These are phyloP conservation scores for Caenorhabditis sp. DNA, from an alignment of 2,888 invertebrate species.

Conservation along the genomic window DNA sequence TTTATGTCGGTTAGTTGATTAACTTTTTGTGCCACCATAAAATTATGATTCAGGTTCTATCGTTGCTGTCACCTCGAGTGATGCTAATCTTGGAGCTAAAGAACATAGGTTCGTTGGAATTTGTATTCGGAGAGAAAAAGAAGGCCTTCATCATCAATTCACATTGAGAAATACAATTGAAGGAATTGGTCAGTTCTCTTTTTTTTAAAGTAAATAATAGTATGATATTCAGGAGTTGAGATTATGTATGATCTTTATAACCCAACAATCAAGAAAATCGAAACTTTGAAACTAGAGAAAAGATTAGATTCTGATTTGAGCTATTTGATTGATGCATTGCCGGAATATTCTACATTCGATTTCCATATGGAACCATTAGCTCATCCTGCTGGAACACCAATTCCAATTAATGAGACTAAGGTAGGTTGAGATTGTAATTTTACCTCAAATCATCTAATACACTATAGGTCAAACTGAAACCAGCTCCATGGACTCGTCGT, in stretches of 20 bases:
- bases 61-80: slow-evolving; percentile 68
- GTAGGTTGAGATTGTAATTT: slow-evolving; percentile 63
- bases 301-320: slow-evolving; percentile 86
- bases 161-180: slow-evolving; percentile 91
- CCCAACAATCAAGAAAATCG: slow-evolving; percentile 87
- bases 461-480: slow-evolving; percentile 75
- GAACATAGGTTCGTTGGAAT: slow-evolving; percentile 88
- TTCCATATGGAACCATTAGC: slow-evolving; percentile 88
- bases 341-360: slow-evolving; percentile 86
- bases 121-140: slow-evolving; percentile 85
- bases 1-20: slow-evolving; percentile 85
- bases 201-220: background rate
- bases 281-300: slow-evolving; percentile 89
- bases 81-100: slow-evolving; percentile 58
- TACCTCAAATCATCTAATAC: background rate
- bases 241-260: slow-evolving; percentile 88
- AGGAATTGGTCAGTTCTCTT: slow-evolving; percentile 77
- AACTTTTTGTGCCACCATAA: no score
- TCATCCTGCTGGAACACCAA: slow-evolving; percentile 79
- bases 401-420: slow-evolving; percentile 80
- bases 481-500: slow-evolving; percentile 86
- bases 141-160: slow-evolving; percentile 85
- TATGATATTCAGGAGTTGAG: slow-evolving; percentile 77
- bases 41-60: slow-evolving; percentile 67
- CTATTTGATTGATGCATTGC: slow-evolving; percentile 84